These are phyloP conservation scores for Metridium senile DNA, from an alignment of 92 coral and sea anemone species.

Conservation along the genomic window DNA sequence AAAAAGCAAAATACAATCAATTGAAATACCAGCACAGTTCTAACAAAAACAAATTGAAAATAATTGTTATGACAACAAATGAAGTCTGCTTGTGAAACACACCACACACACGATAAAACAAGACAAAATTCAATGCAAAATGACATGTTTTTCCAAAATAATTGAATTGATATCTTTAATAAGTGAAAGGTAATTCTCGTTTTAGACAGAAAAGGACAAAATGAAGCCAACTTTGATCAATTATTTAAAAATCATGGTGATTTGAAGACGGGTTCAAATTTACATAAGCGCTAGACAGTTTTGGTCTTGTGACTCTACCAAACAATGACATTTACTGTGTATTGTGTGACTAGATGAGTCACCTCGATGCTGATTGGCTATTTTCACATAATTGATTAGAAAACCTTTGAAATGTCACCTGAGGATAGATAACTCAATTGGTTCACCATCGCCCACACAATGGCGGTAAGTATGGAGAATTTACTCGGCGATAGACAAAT, in stretches of 20 bases:
- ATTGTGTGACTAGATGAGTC: constrained; percentile 48
- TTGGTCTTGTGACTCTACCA: constrained; percentile 41
- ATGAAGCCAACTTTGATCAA: constrained; percentile 33
- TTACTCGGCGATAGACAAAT: constrained; percentile 55
- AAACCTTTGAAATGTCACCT: constrained; percentile 44
- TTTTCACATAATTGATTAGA: constrained; percentile 25
- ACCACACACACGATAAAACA: not conserved
- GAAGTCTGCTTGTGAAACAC: too few relatives aligned
- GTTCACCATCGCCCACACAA: constrained; percentile 54
- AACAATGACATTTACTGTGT: constrained; percentile 23
- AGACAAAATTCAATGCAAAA: not conserved
- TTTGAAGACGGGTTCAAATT: constrained; percentile 30
- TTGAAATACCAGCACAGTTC: too few relatives aligned
- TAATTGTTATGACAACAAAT: not conserved
- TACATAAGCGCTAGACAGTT: constrained; percentile 78
- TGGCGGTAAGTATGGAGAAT: constrained; percentile 71
- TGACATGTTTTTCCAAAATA: not conserved
- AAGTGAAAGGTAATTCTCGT: not conserved
- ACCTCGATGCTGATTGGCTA: constrained; percentile 38
- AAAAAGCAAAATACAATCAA: too few relatives aligned
- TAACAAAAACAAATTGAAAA: not conserved
- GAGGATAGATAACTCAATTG: constrained; percentile 35
- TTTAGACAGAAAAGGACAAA: not conserved
- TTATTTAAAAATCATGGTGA: constrained; percentile 48
- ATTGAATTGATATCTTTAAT: not conserved